A percentile compares a stretch with the other conserved stretches of the same genome.
Conservation (phyloP, 1,140 invertebrate species). For the Oryctes rhinoceros region DNA sequence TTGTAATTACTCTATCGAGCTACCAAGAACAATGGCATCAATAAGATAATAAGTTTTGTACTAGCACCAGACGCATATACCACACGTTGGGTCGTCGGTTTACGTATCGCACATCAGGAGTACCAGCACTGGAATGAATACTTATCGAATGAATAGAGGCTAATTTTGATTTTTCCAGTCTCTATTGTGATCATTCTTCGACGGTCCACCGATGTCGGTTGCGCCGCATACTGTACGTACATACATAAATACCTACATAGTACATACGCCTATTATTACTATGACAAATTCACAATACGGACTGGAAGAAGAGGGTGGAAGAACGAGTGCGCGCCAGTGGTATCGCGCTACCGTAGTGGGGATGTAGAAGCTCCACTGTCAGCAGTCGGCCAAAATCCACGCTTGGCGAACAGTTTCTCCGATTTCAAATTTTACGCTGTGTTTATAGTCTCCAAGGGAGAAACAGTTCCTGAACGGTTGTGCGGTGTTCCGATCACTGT, state of each 20-base stretch:
- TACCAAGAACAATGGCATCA: conserved; percentile 10
- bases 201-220: background rate
- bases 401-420: conserved; percentile 13
- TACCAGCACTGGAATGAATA: background rate
- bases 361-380: conserved; percentile 22
- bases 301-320: conserved; percentile 23
- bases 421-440: conserved; percentile 27
- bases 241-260: background rate
- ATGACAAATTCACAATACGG: conserved; percentile 25
- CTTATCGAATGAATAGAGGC: background rate
- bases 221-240: background rate
- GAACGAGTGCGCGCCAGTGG: conserved; percentile 18
- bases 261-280: conserved; percentile 23
- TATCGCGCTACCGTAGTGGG: conserved; percentile 30
- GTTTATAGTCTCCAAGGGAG: conserved; percentile 4
- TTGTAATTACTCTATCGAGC: background rate
- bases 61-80: background rate
- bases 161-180: conserved; percentile 20
- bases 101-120: conserved; percentile 8
- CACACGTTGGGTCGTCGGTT: background rate
- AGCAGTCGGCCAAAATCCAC: conserved; percentile 26
- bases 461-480: conserved; percentile 10
- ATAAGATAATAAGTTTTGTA: background rate
- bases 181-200: background rate
- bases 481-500: conserved; percentile 23